Evolutionary conservation across 2,888 invertebrate genomes (phyloP), one percentile per base, ranked within the genome.

Genomic region (Linyphia triangularis): DNA sequence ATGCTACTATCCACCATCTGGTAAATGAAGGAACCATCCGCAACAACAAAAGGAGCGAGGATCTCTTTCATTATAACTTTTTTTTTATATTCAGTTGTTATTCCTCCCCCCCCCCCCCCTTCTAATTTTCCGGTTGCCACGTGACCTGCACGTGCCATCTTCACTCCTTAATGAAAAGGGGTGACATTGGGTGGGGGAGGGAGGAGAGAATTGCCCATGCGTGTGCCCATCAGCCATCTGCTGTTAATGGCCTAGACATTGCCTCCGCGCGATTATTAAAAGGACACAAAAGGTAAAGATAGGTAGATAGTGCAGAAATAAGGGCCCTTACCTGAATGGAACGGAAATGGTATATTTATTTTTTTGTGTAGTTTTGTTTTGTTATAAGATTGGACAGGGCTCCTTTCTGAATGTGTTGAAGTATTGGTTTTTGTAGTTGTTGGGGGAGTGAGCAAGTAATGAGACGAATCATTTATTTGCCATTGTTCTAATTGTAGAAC

Each of bases 121-220:
- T 9, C n/a, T n/a, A 33, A 3, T 19, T 37, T 30, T 16, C 51
- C 6, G 4, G 22, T 19, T 4, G 9, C 51, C 85, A 75, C 86
- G 86, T 37, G 86, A 67, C 16, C n/a, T 26, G 67, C 81, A 69
- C 86, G 75, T 59, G 86, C 73, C 86, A 86, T 81, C 81, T 67
- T 86, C 86, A 40, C 86, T 86, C 63, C 67, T 79, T 85, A 85
- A 86, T 81, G 73, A 86, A 86, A 84, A 86, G 79, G 85, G 86
- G 86, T 73, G 81, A 73, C 72, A 73, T 63, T 16, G 72, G 40
- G 28, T 13, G 16, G 30, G 22, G 26, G n/a, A n/a, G n/a, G n/a
- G 33, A 33, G n/a, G 69, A 4, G 24, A 16, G 24, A 26, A 72
- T 72, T 33, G 67, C 30, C 57, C 51, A 72, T 16, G 59, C 73